These are phyloP conservation scores for Azemiops feae DNA, from an alignment of 2,113 vertebrate genomes.

Conservation along the genomic window DNA sequence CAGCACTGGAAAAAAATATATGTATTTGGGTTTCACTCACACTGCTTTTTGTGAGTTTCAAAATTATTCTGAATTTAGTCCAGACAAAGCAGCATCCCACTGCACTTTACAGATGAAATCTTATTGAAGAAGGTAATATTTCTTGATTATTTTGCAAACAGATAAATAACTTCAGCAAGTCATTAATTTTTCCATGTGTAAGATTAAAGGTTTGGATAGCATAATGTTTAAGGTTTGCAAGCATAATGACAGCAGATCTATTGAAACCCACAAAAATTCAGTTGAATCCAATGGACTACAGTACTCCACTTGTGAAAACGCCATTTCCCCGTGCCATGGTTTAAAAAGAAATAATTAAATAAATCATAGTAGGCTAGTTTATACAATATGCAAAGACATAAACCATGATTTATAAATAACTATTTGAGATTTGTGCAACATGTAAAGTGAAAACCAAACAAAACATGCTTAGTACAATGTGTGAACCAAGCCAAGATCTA, in stretches of 20 bases:
- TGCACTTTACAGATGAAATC: neutral
- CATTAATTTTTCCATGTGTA: neutral
- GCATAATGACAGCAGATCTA: neutral
- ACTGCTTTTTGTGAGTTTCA: neutral
- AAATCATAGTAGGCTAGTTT: neutral
- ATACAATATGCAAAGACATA: neutral
- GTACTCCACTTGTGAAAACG: neutral
- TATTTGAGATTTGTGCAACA: neutral
- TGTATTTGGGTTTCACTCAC: neutral
- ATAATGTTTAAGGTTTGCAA: too few species aligned
- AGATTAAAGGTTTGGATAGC: neutral
- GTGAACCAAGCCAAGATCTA: neutral
- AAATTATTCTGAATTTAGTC: neutral
- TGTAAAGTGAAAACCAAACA: neutral
- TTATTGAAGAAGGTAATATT: neutral
- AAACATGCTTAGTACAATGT: neutral
- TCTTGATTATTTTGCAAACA: neutral
- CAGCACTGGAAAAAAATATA: neutral
- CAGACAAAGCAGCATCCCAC: neutral
- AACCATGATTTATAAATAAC: neutral
- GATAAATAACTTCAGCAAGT: neutral
- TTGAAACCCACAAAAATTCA: neutral
- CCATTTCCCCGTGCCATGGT: neutral
- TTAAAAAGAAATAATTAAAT: too few species aligned
- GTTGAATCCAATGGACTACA: neutral